These are phyloP conservation scores for Porites evermanni DNA, from an alignment of 92 coral and sea anemone genomes.

Conservation along the genomic window DNA sequence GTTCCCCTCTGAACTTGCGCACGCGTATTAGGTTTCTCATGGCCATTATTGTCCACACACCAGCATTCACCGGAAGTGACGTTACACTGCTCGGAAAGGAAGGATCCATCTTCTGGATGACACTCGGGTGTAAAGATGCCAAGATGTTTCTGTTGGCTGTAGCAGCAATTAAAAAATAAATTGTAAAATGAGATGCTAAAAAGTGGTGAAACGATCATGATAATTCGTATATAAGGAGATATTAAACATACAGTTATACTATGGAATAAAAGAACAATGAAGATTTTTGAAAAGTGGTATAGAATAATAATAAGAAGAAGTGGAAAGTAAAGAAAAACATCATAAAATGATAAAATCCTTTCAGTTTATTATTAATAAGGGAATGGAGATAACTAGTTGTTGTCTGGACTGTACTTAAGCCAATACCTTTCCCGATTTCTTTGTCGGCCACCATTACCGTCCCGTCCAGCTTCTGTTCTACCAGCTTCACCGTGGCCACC, in stretches of 20 bases:
- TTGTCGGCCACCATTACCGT: neutral
- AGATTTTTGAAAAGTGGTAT: too few species aligned
- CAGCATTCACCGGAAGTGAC: conserved; percentile 37
- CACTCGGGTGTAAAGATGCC: conserved; percentile 33
- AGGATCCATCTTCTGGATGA: conserved; percentile 23
- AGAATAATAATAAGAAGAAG: too few species aligned
- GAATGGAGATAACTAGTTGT: too few species aligned
- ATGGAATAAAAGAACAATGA: too few species aligned
- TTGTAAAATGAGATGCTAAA: neutral
- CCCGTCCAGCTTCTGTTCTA: too few species aligned
- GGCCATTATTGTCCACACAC: conserved; percentile 46
- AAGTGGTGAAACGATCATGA: neutral
- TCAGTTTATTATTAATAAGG: too few species aligned
- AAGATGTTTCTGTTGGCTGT: conserved; percentile 8
- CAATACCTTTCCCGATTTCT: neutral
- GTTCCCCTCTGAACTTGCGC: neutral
- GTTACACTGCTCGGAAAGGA: conserved; percentile 36
- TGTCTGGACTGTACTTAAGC: too few species aligned
- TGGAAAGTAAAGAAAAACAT: too few species aligned
- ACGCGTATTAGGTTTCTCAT: conserved; percentile 28
- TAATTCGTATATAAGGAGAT: too few species aligned
- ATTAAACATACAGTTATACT: too few species aligned
- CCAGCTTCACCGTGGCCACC: neutral
- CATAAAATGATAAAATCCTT: too few species aligned
- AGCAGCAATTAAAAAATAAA: neutral